Base-by-base conservation (phyloP, 2,797 vertebrate species). In the Discoglossus pictus region DNA sequence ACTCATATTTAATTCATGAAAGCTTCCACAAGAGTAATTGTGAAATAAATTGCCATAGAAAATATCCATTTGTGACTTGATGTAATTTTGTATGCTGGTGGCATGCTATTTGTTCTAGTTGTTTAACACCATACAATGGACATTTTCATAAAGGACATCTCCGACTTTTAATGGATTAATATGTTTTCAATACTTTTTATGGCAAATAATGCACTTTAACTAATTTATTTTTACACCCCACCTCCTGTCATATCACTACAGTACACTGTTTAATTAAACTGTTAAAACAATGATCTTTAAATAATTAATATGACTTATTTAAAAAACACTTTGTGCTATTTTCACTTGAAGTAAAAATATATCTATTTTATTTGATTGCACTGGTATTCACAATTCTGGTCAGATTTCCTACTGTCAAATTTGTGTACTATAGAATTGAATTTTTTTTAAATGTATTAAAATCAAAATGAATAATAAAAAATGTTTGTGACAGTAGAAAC, bases 1-100 rank as follows among this genome's bases (percentile, higher is more conserved):
- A 93, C 94, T 98, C 95, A 98, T 98, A 95, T 97, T 96, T 98
- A 97, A 99, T 98, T 98, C 95, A 98, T 98, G 94, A 97, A 93
- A 92, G 91, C 88, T 90, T 91, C 88, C 87, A 87, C 91, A 90
- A 91, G 90, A 94, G 92, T 96, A 97, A 98, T 97, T 98, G 93
- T 96, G 92, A 95, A 94, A 93, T 93, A 93, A 93, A 95, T 96
- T 94, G 93, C 91, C 92, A 89, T 89, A 89, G 91, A 93, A 93
- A 94, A 94, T 92, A 92, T 88, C 87, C 90, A 92, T 94, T 94
- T 94, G 88, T 89, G 83, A 88, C 84, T 86, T 83, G 81, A 91
- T 93, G 93, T 91, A 91, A 91, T 92, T 95, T 92, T 88, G 85
- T 86, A 89, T 89, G 85, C 87, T 83, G 83, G 80, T 78, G 68